phyloP scores from a whole-genome alignment of 2,797 vertebrate genomes.

The Enteromius viviparus region DNA sequence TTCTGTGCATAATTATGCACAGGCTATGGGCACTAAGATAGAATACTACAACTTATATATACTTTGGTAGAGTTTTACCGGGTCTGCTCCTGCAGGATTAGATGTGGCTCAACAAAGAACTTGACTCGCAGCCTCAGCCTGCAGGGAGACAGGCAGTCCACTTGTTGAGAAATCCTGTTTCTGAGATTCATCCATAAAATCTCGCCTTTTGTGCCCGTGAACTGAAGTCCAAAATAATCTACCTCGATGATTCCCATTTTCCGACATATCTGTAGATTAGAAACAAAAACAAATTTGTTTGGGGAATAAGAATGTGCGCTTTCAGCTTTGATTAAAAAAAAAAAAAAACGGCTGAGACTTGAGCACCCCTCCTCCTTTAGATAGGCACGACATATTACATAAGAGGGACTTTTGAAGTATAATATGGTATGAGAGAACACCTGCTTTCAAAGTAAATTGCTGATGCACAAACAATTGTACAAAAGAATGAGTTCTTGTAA shows the following conservation, averaged over 20 bases:
- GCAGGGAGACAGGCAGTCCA: conserved; percentile 82
- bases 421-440: conserved; percentile 1
- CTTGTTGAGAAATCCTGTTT: conserved; percentile 86
- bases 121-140: conserved; percentile 83
- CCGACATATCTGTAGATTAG: conserved; percentile 79
- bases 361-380: not conserved
- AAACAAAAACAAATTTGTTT: not conserved
- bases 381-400: conserved; percentile 15
- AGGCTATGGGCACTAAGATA: not conserved
- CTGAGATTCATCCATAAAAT: conserved; percentile 86
- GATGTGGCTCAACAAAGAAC: conserved; percentile 87
- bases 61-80: conserved; percentile 66
- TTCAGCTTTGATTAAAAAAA: not conserved
- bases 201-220: conserved; percentile 84
- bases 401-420: conserved; percentile 29
- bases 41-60: not conserved
- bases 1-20: not conserved
- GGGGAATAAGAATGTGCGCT: not conserved
- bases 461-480: not conserved
- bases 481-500: not conserved
- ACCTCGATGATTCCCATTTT: conserved; percentile 86
- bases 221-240: conserved; percentile 88
- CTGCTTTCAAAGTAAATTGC: not conserved
- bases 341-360: not conserved
- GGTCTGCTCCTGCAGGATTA: conserved; percentile 86